A percentile compares a stretch with the other conserved stretches of the same genome.
These are phyloP conservation scores for Temnopleurus reevesii DNA, from an alignment of 53 echinoderm and acorn worm genomes.

Conservation along the genomic window DNA sequence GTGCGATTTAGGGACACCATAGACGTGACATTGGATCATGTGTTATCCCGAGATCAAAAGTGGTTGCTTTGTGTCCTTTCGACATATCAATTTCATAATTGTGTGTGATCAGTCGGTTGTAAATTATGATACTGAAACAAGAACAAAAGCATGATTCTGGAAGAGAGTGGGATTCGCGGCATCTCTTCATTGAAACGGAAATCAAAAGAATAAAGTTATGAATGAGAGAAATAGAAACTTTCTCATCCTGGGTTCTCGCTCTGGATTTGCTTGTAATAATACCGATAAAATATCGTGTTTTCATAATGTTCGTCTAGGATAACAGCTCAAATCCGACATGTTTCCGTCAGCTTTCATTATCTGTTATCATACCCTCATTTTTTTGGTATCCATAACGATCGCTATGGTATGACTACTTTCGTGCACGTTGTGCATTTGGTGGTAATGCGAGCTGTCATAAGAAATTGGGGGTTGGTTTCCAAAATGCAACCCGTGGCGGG, in stretches of 20 bases:
- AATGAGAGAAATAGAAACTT: background rate
- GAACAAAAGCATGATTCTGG: background rate
- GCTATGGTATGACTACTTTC: background rate
- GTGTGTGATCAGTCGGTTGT: background rate
- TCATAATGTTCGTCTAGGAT: background rate
- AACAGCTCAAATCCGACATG: background rate
- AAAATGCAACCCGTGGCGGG: conserved; percentile 28
- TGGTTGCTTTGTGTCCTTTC: background rate
- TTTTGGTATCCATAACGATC: background rate
- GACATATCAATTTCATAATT: background rate
- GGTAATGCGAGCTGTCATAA: conserved; percentile 30
- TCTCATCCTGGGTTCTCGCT: background rate
- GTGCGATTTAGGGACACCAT: background rate
- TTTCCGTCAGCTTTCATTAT: background rate
- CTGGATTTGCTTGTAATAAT: background rate
- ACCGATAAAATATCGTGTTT: background rate
- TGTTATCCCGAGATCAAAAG: background rate
- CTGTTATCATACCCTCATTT: conserved; percentile 2
- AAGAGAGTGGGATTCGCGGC: background rate
- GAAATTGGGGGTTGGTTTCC: conserved; percentile 40
- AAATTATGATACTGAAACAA: background rate
- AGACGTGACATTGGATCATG: background rate
- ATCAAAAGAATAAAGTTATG: background rate
- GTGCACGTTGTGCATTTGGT: background rate
- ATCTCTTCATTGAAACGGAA: background rate